Percentiles rank a stretch among this genome's conserved stretches.
Conservation (phyloP, 1,140 invertebrate genomes). For the Achroia grisella region DNA sequence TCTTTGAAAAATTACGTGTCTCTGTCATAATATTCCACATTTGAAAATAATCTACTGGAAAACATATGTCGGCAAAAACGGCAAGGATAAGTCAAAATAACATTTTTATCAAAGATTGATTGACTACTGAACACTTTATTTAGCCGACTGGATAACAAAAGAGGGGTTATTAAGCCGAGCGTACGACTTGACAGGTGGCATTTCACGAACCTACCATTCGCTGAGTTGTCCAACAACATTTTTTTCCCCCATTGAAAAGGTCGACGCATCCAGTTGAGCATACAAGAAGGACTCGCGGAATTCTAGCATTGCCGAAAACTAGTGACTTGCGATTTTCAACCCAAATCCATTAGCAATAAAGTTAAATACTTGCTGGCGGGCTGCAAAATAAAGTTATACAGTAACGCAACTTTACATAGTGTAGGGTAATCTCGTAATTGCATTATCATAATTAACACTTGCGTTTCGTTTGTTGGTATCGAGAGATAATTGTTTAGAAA, state of each 20-base stretch:
- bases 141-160: slow-evolving; percentile 22
- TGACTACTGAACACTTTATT: slow-evolving; percentile 15
- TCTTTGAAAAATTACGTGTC: no score
- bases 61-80: background rate
- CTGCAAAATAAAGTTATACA: slow-evolving; percentile 14
- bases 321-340: background rate
- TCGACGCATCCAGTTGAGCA: slow-evolving; percentile 24
- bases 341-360: no score
- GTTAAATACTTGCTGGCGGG: background rate
- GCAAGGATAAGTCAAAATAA: background rate
- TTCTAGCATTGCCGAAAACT: slow-evolving; percentile 1
- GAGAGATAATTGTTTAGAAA: slow-evolving; percentile 32
- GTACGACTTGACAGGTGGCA: slow-evolving; percentile 33
- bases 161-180: slow-evolving; percentile 21
- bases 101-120: slow-evolving; percentile 18
- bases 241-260: slow-evolving; percentile 41
- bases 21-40: no score
- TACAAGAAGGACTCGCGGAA: slow-evolving; percentile 8
- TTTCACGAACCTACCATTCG: slow-evolving; percentile 35
- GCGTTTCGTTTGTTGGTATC: slow-evolving; percentile 31
- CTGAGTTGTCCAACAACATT: slow-evolving; percentile 28
- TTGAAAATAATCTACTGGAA: background rate
- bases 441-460: slow-evolving; percentile 44
- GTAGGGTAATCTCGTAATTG: slow-evolving; percentile 34
- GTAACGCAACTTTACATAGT: slow-evolving; percentile 1